Percentiles rank a stretch among this genome's conserved stretches.
These are phyloP conservation scores for Caenorhabditis japonica DNA, from an alignment of 2,888 invertebrate species.

Conservation along the genomic window DNA sequence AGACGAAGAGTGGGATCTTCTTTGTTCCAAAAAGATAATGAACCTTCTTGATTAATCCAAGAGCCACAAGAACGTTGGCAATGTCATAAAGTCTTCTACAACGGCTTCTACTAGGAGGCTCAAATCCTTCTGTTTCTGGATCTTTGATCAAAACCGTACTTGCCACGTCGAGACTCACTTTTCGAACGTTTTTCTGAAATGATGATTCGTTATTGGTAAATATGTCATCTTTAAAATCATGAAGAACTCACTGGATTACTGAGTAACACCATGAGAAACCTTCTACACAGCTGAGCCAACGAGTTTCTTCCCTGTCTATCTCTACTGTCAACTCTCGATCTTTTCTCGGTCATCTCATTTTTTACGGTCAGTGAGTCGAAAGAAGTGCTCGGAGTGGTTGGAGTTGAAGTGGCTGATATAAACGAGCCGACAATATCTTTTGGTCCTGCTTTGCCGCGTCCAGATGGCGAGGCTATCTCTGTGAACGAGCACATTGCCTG, in stretches of 20 bases:
- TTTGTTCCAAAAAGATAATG: constrained; percentile 78
- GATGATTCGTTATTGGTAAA: neutral
- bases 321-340: constrained; percentile 53
- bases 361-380: constrained; percentile 24
- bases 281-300: constrained; percentile 74
- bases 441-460: constrained; percentile 10
- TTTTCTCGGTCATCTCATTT: constrained; percentile 17
- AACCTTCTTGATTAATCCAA: constrained; percentile 84
- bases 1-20: constrained; percentile 77
- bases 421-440: constrained; percentile 49
- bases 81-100: constrained; percentile 85
- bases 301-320: constrained; percentile 68
- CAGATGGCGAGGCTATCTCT: constrained; percentile 55
- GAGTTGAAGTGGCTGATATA: constrained; percentile 36
- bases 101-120: constrained; percentile 75
- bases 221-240: too few relatives aligned
- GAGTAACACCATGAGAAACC: constrained; percentile 76
- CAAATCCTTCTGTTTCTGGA: constrained; percentile 74
- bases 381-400: constrained; percentile 36
- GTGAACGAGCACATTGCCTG: constrained; percentile 76
- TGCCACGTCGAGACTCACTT: constrained; percentile 76
- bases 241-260: constrained; percentile 69
- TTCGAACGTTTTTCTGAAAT: constrained; percentile 67
- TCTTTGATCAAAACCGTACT: constrained; percentile 76
- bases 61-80: constrained; percentile 85